A percentile compares a stretch with the other conserved stretches of the same genome.
Conservation (phyloP, 2,888 invertebrate species). For the Ditula angustiorana region DNA sequence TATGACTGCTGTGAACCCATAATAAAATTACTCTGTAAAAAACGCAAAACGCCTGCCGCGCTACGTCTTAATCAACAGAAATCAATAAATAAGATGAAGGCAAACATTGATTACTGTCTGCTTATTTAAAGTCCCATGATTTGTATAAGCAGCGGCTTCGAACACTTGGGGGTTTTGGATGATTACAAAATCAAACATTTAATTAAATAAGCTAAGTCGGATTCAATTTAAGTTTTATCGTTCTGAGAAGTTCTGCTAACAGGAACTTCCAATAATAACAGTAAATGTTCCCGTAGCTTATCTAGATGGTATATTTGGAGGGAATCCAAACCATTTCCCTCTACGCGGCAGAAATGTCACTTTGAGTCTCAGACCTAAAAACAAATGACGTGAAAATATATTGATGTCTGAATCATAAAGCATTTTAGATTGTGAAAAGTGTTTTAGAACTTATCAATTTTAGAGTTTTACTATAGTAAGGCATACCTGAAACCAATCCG, state of each 20-base stretch:
- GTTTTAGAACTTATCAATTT: not conserved
- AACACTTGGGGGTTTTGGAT: not conserved
- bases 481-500: too few relatives aligned
- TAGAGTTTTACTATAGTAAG: too few relatives aligned
- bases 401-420: not conserved
- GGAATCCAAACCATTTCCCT: constrained; percentile 78
- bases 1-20: constrained; percentile 36
- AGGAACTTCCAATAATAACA: constrained; percentile 65
- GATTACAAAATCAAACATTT: constrained; percentile 15
- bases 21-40: constrained; percentile 19
- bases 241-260: constrained; percentile 43
- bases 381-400: constrained; percentile 76
- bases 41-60: not conserved
- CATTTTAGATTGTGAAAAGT: not conserved
- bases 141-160: not conserved
- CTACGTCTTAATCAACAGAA: not conserved
- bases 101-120: not conserved
- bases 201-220: constrained; percentile 3
- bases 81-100: not conserved
- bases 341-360: constrained; percentile 72
- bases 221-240: constrained; percentile 28
- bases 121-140: not conserved
- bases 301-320: constrained; percentile 79
- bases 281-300: constrained; percentile 73
- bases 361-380: constrained; percentile 62